Evolutionary conservation across 1,140 invertebrate species (phyloP).

Genomic region (Zaprionus gabonicus): DNA sequence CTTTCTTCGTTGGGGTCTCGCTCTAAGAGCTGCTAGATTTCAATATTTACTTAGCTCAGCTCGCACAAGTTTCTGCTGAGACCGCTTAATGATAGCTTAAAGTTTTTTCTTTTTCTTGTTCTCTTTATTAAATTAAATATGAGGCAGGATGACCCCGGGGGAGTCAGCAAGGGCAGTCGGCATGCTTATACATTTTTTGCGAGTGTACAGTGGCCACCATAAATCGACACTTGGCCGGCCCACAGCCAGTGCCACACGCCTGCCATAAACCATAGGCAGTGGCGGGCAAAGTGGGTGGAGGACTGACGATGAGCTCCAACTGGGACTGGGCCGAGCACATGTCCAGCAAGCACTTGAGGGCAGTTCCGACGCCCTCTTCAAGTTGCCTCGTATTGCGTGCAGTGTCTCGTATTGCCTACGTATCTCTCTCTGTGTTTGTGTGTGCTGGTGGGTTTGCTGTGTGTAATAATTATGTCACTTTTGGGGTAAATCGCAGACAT

Average conservation of each 20-base stretch:
- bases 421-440: background rate
- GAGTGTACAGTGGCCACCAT: constrained; percentile 54
- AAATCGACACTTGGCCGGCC: constrained; percentile 57
- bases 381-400: constrained; percentile 41
- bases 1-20: constrained; percentile 63
- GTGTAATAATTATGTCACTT: constrained; percentile 79
- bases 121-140: constrained; percentile 77
- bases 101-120: constrained; percentile 51
- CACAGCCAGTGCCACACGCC: constrained; percentile 48
- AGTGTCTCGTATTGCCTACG: constrained; percentile 28
- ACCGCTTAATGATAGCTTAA: constrained; percentile 66
- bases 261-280: constrained; percentile 60
- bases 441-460: constrained; percentile 41
- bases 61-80: constrained; percentile 50
- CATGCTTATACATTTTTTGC: constrained; percentile 15
- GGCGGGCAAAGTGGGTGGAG: background rate
- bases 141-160: background rate
- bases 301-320: constrained; percentile 17
- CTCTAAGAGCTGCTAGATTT: constrained; percentile 59
- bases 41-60: constrained; percentile 71
- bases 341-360: constrained; percentile 61
- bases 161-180: constrained; percentile 4
- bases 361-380: constrained; percentile 28
- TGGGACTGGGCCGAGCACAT: constrained; percentile 47
- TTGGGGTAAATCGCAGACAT: constrained; percentile 57